Base-by-base conservation (phyloP, 2,113 vertebrate genomes). In the Cyprichromis sp. region DNA sequence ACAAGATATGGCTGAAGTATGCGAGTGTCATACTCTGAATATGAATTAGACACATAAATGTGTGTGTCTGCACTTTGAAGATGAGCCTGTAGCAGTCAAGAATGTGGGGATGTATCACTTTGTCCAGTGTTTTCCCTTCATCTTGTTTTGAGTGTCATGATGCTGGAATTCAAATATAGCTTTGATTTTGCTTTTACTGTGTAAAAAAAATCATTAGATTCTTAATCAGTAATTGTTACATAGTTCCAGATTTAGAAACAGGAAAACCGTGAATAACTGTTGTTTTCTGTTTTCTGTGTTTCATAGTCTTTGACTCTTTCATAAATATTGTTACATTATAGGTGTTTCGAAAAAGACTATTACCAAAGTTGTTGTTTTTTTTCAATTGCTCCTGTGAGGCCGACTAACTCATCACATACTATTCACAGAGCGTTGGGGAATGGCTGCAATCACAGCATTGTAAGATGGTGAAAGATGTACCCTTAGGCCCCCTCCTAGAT, bases 1-100 rank as follows among this genome's bases (percentile, higher is more conserved):
- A 89, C 42, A 86, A 88, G 76, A 85, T 87, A 82, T 93, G 80
- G 84, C 55, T 5, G 4, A 55, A 34, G 42, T 55, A 57, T 73
- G 47, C 9, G 55, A 24, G 9, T 66, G 24, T 4, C 63, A 66
- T 83, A 68, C n/a, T 82, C 54, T 86, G 16, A 84, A 87, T 86
- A 89, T 83, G 6, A 91, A 68, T 10, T 36, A 24, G 87, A 86
- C 13, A 34, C 7, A 7, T 47, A 14, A 13, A 9, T 68, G 38
- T 84, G 71, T 81, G 63, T 57, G 38, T 78, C 7, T 84, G 42
- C 73, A 57, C 36, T 57, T 31, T 55, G 54, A 5, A 52, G 40
- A 63, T 76, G 26, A 79, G 59, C 53, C 78, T 55, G 61, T 80
- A 45, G 80, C 19, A 4, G 29, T 86, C 13, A 21, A 81, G 19